Percentiles rank a stretch among this genome's conserved stretches.
Evolutionary conservation across 2,113 vertebrate species (phyloP).

Genomic region (Callocephalon fimbriatum): DNA sequence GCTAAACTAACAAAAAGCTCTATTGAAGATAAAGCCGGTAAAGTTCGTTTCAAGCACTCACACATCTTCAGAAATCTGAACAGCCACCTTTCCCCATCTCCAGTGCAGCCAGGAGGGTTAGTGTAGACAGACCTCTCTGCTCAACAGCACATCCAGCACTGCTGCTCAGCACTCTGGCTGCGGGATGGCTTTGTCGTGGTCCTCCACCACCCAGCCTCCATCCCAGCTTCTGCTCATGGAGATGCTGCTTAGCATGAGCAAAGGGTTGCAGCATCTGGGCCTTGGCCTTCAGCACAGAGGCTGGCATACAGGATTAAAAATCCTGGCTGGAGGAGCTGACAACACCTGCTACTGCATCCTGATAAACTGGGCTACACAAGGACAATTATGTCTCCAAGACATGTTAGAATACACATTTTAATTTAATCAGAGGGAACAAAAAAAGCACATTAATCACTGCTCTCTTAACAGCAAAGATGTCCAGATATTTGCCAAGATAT

Average conservation of each 20-base stretch:
- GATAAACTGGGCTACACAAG: constrained; percentile 63
- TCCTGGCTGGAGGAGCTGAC: constrained; percentile 38
- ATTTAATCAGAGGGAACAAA: constrained; percentile 66
- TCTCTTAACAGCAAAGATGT: constrained; percentile 51
- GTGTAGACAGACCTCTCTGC: background rate
- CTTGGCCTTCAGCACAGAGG: constrained; percentile 32
- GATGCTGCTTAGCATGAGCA: background rate
- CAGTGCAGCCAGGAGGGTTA: background rate
- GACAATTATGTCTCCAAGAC: constrained; percentile 67
- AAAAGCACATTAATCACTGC: constrained; percentile 66
- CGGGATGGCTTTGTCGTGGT: background rate
- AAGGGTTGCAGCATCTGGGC: background rate
- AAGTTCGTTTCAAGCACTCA: constrained; percentile 19
- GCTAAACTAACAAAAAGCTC: background rate
- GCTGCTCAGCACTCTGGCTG: accelerated
- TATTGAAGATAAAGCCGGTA: background rate
- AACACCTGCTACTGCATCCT: constrained; percentile 44
- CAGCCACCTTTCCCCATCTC: background rate
- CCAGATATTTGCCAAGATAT: constrained; percentile 66
- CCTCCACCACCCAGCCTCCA: background rate
- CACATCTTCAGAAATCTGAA: background rate
- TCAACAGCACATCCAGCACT: accelerated
- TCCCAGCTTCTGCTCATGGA: background rate
- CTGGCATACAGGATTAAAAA: constrained; percentile 30
- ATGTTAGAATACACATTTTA: constrained; percentile 58